These are phyloP conservation scores for Papilio aristodemus DNA, from an alignment of 1,140 invertebrate genomes.

Conservation along the genomic window DNA sequence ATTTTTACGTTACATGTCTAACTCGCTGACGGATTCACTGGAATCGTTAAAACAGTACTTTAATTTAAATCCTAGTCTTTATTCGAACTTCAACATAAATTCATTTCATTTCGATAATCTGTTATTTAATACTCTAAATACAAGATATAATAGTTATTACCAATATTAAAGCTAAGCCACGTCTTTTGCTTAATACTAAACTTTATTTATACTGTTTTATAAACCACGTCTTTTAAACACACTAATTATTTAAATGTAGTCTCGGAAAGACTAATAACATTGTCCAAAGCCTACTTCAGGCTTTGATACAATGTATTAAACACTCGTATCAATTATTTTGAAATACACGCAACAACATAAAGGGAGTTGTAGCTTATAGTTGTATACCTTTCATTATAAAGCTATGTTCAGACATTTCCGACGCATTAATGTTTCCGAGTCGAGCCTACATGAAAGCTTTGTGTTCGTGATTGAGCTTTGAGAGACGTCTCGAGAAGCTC, in stretches of 20 bases:
- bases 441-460: background rate
- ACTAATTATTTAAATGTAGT: no score
- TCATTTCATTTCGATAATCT: no score
- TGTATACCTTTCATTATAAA: background rate
- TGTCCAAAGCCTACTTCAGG: background rate
- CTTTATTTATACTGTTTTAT: no score
- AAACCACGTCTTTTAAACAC: no score
- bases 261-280: no score
- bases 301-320: background rate
- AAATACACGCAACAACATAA: background rate
- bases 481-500: constrained; percentile 15
- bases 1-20: background rate
- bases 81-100: background rate
- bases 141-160: no score
- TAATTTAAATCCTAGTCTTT: background rate
- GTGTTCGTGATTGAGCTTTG: constrained; percentile 3
- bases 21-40: background rate
- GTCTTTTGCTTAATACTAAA: no score
- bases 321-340: constrained; percentile 6
- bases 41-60: background rate
- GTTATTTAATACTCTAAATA: no score
- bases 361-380: background rate
- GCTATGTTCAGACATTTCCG: no score
- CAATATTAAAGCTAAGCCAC: no score
- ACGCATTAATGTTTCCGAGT: constrained; percentile 2